Conservation (phyloP, 2,113 vertebrate genomes). For the Pituophis catenifer region DNA sequence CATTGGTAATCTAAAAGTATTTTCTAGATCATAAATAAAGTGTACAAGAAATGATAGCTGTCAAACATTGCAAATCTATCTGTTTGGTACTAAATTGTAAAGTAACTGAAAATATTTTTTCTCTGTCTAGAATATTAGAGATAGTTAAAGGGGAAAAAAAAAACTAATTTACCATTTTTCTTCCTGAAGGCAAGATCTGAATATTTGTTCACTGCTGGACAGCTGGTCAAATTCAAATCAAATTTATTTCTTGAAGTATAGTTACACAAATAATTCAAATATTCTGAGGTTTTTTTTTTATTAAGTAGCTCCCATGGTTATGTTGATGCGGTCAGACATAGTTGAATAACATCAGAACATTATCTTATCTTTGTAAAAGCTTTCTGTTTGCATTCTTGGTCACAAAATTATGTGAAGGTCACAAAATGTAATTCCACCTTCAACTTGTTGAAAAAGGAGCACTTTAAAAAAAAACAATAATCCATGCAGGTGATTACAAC, state of each 20-base stretch:
- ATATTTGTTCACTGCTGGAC: slow-evolving; percentile 35
- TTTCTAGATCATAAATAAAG: slow-evolving; percentile 58
- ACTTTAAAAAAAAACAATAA: not conserved
- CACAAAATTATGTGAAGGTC: not conserved
- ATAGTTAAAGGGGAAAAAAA: not conserved
- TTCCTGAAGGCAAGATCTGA: not conserved
- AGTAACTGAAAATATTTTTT: slow-evolving; percentile 58
- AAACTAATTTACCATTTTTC: not conserved
- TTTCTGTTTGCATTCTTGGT: not conserved
- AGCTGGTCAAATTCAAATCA: slow-evolving; percentile 37
- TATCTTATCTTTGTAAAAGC: not conserved
- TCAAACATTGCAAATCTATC: slow-evolving; percentile 62
- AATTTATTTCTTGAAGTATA: slow-evolving; percentile 6
- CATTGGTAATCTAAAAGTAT: slow-evolving; percentile 64
- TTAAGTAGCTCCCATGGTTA: not conserved
- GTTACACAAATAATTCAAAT: not conserved
- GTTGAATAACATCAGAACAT: not conserved
- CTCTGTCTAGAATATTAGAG: slow-evolving; percentile 40
- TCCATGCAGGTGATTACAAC: not conserved
- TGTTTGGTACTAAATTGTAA: slow-evolving; percentile 63
- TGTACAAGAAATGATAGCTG: slow-evolving; percentile 57
- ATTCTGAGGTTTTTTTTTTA: not conserved
- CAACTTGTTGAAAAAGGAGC: not conserved
- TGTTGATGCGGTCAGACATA: not conserved
- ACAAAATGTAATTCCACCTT: not conserved